Evolutionary conservation across 1,140 invertebrate species (phyloP), one percentile per base, ranked within the genome.

Genomic region (Eupeodes corollae): DNA sequence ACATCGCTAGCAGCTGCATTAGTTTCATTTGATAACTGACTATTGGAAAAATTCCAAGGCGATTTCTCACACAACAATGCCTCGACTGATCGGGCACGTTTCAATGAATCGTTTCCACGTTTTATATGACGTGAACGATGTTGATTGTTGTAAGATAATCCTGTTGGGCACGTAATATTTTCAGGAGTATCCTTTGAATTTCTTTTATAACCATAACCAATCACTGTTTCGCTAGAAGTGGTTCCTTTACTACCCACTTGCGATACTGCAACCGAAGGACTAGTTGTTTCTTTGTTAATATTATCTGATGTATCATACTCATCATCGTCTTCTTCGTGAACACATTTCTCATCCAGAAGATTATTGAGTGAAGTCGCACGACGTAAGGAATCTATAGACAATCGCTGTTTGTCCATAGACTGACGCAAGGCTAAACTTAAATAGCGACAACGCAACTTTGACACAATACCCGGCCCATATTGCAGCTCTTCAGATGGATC

Each of bases 381-480:
- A 14, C 88, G 71, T 42, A 91, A 74, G 43, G 73, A 59, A 57
- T 79, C 70, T 50, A 85, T 73, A 1, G 79, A 75, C 6, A 75
- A 76, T 19, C 82, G 72, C n/a, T 72, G 72, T 45, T 76, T 75
- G 46, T 65, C 71, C 51, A 61, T 71, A 32, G 75, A 74, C 53
- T 86, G 82, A 9, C 86, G 73, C 42, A 88, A 67, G 2, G 86
- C 84, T 33, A 91, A 71, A 58, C 83, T 88, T 47, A 91, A 74
- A 63, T 90, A 91, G 56, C 86, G 83, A 58, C 84, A 84, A 59
- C 86, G 82, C 38, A 92, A 72, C 57, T 83, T 84, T 54, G 85
- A 88, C 5, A 94, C 90, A 57, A 94, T 92, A 8, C 90, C 90
- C 10, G 90, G 90, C 0, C 90, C 90, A 70, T 93, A 94, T 54